Conservation (phyloP, 2,113 vertebrate species). For the Artemisiospiza belli region DNA sequence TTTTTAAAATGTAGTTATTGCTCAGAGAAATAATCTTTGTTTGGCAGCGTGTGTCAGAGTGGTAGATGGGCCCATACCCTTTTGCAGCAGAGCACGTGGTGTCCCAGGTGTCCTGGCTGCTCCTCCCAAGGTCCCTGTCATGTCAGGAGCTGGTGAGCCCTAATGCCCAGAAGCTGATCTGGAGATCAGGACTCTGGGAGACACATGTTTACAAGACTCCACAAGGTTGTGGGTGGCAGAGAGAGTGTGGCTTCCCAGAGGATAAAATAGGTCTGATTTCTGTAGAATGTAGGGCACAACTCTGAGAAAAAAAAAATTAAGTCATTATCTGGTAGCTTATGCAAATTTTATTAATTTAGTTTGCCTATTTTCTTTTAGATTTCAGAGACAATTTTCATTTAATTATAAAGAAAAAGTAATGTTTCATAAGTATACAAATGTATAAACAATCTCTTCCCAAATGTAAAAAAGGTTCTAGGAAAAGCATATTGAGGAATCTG, state of each 20-base stretch:
- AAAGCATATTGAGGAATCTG: not conserved
- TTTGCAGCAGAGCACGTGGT: fast-evolving
- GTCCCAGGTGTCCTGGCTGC: fast-evolving
- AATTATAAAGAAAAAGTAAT: not conserved
- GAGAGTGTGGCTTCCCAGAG: not conserved
- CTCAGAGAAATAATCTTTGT: not conserved
- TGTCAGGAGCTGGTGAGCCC: not conserved
- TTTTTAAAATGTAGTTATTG: not conserved
- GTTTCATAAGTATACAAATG: not conserved
- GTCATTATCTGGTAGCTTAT: not conserved
- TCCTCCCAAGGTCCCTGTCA: not conserved
- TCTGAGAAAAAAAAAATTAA: not conserved
- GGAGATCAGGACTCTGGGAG: not conserved
- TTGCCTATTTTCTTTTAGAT: not conserved
- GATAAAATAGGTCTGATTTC: not conserved
- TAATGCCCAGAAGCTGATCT: not conserved
- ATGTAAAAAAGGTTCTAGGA: not conserved
- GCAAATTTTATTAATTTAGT: not conserved
- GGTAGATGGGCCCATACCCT: not conserved
- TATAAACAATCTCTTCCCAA: not conserved
- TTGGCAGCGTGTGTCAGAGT: not conserved
- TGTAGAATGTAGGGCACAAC: not conserved
- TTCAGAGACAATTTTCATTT: not conserved
- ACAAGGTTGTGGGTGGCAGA: not conserved
- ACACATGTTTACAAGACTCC: fast-evolving